Evolutionary conservation across 2,888 invertebrate species (phyloP).

Genomic region (Sympetrum striolatum): DNA sequence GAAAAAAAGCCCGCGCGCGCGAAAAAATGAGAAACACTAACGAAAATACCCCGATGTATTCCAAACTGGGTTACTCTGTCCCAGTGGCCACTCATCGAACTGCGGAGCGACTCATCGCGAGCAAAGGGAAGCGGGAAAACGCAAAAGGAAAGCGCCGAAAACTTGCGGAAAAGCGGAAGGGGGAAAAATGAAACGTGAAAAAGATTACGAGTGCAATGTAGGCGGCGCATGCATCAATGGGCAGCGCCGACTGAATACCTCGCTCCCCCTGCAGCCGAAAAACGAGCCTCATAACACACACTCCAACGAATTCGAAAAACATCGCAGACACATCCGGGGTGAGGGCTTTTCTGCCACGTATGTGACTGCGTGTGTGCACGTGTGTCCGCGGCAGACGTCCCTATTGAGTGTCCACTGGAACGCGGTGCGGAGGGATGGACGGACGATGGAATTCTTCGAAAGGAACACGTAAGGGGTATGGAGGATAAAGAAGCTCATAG

Average conservation of each 20-base stretch:
- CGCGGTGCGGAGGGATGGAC: background rate
- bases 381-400: background rate
- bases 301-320: slow-evolving; percentile 4
- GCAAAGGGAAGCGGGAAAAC: background rate
- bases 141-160: background rate
- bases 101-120: background rate
- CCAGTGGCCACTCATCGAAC: slow-evolving; percentile 4
- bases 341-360: background rate
- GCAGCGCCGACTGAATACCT: background rate
- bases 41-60: background rate
- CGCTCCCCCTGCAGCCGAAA: background rate
- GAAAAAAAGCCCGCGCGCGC: background rate
- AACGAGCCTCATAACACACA: slow-evolving; percentile 33
- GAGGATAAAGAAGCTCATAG: background rate
- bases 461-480: background rate
- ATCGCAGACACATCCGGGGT: slow-evolving; percentile 33
- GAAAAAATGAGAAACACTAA: background rate
- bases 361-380: background rate
- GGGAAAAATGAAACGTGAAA: background rate
- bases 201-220: background rate
- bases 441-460: background rate
- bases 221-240: slow-evolving; percentile 22
- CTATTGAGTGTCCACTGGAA: background rate
- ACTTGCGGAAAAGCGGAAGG: background rate
- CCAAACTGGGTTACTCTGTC: background rate